phyloP scores from a whole-genome alignment of 1,140 invertebrate genomes.

The Phymastichus coffea region DNA sequence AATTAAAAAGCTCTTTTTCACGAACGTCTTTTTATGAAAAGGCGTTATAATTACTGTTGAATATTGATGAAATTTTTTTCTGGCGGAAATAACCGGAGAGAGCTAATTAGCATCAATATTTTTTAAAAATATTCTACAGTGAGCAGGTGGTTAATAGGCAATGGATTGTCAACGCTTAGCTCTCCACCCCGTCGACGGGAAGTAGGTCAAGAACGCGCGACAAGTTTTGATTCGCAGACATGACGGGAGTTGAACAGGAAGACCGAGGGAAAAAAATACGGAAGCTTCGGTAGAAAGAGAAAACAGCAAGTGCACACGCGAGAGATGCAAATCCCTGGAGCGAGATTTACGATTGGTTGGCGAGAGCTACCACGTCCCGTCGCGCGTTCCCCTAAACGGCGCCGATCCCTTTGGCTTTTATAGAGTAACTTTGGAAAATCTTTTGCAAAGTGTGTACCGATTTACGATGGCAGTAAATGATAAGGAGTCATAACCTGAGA shows the following conservation, averaged over 20 bases:
- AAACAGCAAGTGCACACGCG: too few species aligned
- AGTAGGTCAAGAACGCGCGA: constrained; percentile 11
- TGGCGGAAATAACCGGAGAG: background rate
- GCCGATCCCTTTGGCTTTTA: constrained; percentile 5
- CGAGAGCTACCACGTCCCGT: background rate
- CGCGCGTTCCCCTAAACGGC: background rate
- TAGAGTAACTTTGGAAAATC: background rate
- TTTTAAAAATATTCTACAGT: background rate
- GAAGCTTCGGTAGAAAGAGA: background rate
- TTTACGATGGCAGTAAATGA: constrained; percentile 1
- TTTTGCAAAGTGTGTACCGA: background rate
- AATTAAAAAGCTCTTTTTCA: too few species aligned
- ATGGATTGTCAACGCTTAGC: background rate
- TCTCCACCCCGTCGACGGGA: background rate
- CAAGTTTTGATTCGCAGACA: constrained; percentile 5
- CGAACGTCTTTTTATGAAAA: too few species aligned
- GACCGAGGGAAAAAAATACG: background rate
- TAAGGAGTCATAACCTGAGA: constrained; percentile 1
- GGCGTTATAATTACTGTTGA: too few species aligned
- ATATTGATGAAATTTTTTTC: background rate
- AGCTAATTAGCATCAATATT: constrained; percentile 6
- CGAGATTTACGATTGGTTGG: too few species aligned
- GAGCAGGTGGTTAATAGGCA: background rate
- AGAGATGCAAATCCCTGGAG: too few species aligned
- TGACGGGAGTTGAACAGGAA: background rate